Percentiles rank a stretch among this genome's conserved stretches.
These are phyloP conservation scores for Euplexia lucipara DNA, from an alignment of 2,888 invertebrate species.

Conservation along the genomic window DNA sequence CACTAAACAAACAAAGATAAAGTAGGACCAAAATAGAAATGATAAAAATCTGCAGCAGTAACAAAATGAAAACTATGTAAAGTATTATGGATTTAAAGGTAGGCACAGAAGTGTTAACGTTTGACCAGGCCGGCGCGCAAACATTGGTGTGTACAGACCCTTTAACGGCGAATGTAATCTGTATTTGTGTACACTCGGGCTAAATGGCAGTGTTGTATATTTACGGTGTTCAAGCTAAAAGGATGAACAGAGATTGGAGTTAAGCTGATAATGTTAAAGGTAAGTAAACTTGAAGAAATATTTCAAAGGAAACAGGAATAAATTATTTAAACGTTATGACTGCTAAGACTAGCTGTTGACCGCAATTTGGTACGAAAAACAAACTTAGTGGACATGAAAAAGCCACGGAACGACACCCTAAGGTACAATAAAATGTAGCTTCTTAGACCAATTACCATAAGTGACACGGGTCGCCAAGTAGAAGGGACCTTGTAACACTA, in stretches of 20 bases:
- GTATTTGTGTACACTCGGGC: constrained; percentile 63
- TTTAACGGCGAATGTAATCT: constrained; percentile 71
- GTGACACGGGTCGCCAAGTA: not conserved
- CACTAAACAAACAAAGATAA: no score
- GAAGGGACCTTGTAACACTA: not conserved
- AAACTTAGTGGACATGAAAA: no score
- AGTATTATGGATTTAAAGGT: constrained; percentile 38
- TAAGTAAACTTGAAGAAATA: not conserved
- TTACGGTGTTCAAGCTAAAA: constrained; percentile 6
- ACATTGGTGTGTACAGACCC: constrained; percentile 68
- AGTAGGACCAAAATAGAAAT: no score
- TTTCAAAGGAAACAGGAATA: not conserved
- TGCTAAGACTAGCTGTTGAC: no score
- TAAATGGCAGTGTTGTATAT: constrained; percentile 42
- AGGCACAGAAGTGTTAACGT: constrained; percentile 78
- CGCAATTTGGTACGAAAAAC: no score
- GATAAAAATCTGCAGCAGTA: not conserved
- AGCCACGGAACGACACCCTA: no score
- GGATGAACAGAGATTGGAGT: constrained; percentile 1
- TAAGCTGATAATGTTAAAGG: not conserved
- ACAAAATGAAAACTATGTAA: constrained; percentile 12
- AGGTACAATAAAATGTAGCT: no score
- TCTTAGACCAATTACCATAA: not conserved
- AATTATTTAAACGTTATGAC: no score
- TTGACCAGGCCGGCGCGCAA: constrained; percentile 68